Evolutionary conservation across 2,888 invertebrate genomes (phyloP).

Genomic region (Myopa testacea): DNA sequence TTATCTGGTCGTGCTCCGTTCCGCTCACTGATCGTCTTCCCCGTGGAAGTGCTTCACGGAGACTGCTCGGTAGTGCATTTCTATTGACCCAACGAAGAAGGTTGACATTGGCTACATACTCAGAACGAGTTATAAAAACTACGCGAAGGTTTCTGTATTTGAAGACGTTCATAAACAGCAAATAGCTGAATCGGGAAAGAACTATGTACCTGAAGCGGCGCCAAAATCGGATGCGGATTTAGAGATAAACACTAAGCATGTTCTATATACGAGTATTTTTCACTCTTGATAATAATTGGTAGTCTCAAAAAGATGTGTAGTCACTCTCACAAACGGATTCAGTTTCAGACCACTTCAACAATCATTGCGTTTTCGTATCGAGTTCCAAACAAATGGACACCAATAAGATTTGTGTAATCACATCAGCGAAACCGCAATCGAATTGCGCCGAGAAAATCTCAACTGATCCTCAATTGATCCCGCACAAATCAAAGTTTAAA

Average conservation of each 20-base stretch:
- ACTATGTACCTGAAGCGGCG: no score
- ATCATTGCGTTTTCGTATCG: background rate
- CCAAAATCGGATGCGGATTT: no score
- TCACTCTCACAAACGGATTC: background rate
- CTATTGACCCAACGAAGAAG: conserved; percentile 15
- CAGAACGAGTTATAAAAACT: background rate
- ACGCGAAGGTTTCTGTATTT: conserved; percentile 3
- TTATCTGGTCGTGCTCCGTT: conserved; percentile 13
- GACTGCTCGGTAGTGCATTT: conserved; percentile 5
- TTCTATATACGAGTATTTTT: no score
- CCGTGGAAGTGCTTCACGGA: background rate
- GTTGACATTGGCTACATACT: background rate
- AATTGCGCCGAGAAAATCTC: background rate
- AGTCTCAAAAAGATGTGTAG: no score
- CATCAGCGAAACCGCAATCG: background rate
- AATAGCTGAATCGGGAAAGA: background rate
- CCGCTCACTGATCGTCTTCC: background rate
- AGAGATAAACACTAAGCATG: no score
- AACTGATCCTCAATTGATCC: conserved; percentile 25
- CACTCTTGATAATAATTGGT: no score
- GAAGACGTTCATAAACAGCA: background rate
- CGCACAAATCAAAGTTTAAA: conserved; percentile 57
- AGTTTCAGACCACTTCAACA: background rate
- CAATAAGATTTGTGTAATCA: no score
- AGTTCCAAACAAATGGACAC: background rate